Evolutionary conservation across 1,140 invertebrate species (phyloP).

Genomic region (Drosophila truncata): DNA sequence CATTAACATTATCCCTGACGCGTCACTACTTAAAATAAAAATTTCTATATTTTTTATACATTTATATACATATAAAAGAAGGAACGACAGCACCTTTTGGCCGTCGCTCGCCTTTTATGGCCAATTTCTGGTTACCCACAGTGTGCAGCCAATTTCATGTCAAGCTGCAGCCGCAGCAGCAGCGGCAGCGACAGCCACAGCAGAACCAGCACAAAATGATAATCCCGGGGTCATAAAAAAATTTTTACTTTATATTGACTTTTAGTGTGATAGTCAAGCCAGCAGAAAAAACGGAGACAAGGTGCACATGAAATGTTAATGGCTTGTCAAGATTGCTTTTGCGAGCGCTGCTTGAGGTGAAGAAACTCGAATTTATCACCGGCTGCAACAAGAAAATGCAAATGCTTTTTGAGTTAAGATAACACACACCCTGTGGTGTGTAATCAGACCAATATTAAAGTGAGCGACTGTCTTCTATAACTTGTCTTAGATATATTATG

Average conservation of each 20-base stretch:
- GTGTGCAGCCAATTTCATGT: constrained; percentile 82
- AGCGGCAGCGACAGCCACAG: constrained; percentile 1
- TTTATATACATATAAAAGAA: constrained; percentile 38
- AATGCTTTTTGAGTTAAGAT: constrained; percentile 21
- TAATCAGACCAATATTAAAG: constrained; percentile 5
- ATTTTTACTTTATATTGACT: constrained; percentile 84
- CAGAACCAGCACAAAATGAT: constrained; percentile 65
- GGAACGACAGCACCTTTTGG: constrained; percentile 68
- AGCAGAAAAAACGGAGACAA: constrained; percentile 64
- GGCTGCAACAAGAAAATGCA: constrained; percentile 43
- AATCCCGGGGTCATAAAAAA: constrained; percentile 80
- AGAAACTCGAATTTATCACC: constrained; percentile 63
- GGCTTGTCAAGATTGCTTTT: constrained; percentile 79
- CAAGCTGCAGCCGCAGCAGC: constrained; percentile 70
- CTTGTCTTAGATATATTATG: neutral
- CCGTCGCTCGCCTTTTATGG: constrained; percentile 78
- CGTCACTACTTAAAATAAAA: constrained; percentile 84
- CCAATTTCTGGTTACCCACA: constrained; percentile 84
- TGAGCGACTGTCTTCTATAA: neutral
- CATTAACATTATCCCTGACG: constrained; percentile 84
- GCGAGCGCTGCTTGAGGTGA: constrained; percentile 4
- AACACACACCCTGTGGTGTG: neutral
- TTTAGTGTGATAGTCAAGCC: constrained; percentile 79
- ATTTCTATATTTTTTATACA: constrained; percentile 81
- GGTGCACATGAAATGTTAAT: constrained; percentile 84